A percentile compares a stretch with the other conserved stretches of the same genome.
phyloP scores from a whole-genome alignment of 2,797 vertebrate genomes.

The Cichlasoma orientale region DNA sequence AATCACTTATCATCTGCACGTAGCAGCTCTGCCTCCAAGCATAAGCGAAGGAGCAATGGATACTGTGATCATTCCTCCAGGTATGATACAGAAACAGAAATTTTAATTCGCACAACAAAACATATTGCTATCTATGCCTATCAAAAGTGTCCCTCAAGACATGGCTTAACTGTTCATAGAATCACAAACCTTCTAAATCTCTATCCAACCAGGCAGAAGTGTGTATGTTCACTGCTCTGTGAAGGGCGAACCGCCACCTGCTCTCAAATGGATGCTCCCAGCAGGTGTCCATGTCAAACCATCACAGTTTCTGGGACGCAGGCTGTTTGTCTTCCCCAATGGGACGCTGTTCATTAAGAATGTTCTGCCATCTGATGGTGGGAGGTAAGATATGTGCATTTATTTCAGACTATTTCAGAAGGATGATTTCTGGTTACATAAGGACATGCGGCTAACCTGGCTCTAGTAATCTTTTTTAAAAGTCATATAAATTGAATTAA shows the following conservation, averaged over 20 bases:
- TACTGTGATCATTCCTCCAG: slow-evolving; percentile 68
- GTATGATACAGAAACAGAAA: slow-evolving; percentile 35
- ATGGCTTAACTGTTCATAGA: background rate
- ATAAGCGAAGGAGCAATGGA: slow-evolving; percentile 74
- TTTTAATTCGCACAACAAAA: background rate
- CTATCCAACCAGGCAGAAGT: slow-evolving; percentile 62
- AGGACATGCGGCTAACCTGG: background rate
- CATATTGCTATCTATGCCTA: background rate
- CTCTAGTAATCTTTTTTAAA: background rate
- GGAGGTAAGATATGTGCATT: slow-evolving; percentile 62
- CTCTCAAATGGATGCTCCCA: slow-evolving; percentile 81
- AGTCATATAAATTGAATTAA: background rate
- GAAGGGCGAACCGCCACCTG: slow-evolving; percentile 79
- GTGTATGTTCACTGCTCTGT: slow-evolving; percentile 81
- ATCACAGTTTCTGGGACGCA: slow-evolving; percentile 79
- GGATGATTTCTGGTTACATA: background rate
- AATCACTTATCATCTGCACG: slow-evolving; percentile 80
- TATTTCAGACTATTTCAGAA: background rate
- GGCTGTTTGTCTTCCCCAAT: slow-evolving; percentile 84
- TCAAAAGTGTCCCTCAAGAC: background rate
- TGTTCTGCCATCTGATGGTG: slow-evolving; percentile 69
- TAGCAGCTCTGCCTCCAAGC: slow-evolving; percentile 80
- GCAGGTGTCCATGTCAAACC: slow-evolving; percentile 76
- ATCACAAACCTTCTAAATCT: background rate
- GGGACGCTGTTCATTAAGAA: slow-evolving; percentile 81